Base-by-base conservation (phyloP, 2,113 vertebrate genomes). In the Xiphophorus maculatus region DNA sequence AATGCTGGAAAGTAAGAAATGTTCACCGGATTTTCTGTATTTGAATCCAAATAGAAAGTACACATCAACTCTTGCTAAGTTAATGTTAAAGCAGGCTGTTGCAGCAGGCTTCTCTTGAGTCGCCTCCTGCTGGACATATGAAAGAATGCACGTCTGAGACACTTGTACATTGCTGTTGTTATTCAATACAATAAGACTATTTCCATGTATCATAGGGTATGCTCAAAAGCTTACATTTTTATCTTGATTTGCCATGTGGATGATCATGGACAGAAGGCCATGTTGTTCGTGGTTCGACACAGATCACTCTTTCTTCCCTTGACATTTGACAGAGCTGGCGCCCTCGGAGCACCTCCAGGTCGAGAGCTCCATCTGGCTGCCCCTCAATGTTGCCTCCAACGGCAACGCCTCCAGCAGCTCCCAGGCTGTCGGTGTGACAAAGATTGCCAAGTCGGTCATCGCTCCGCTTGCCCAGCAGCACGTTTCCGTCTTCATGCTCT, bases 401-500 rank as follows among this genome's bases (percentile, higher is more conserved):
- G 97, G 96, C 25, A 95, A 96, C 3, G 83, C 89, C 0, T 93
- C 95, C 73, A 91, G 93, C 22, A 95, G 95, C 74, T 95, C 95
- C 4, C 97, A 98, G 91, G 96, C 96, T 1, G 96, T 97, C 0
- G 98, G 98, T 0, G 98, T 99, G 88, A 99, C 97, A 82, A 99
- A 98, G 91, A 98, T 99, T 0, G 97, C 98, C 63, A 95, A 97
- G 64, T 99, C 98, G 0, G 98, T 99, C 85, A 99, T 99, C 1
- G 95, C 94, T 0, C 98, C 98, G 0, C 90, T 99, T 88, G 98
- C 98, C 0, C 96, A 98, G 91, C 98, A 99, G 91, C 96, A 97
- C 0, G 98, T 99, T 62, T 99, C 98, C 0, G 97, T 99, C 75
- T 95, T 99, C 78, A 99, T 99, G 98, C 93, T 99, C 68, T 98